phyloP scores from a whole-genome alignment of 2,888 invertebrate species.

The Hylaea fasciaria region DNA sequence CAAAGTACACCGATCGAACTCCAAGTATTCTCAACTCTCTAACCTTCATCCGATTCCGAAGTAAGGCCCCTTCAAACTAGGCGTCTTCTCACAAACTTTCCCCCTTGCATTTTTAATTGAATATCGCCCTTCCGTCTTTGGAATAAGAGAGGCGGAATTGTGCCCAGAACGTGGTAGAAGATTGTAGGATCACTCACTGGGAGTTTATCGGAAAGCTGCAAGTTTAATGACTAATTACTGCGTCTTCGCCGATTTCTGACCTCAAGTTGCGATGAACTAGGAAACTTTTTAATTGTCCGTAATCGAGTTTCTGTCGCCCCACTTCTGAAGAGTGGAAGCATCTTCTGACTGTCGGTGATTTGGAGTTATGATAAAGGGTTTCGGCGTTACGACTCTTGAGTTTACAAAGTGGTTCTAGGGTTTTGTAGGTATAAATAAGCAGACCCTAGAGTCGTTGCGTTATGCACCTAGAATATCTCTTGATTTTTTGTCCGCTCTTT shows the following conservation, averaged over 20 bases:
- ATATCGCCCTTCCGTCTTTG: conserved; percentile 16
- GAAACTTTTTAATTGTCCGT: conserved; percentile 28
- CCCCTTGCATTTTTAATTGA: conserved; percentile 18
- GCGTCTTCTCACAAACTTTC: conserved; percentile 9
- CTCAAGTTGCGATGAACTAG: conserved; percentile 22
- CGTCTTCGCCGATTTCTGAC: conserved; percentile 23
- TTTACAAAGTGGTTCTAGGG: too few species aligned
- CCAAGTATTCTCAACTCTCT: conserved; percentile 7
- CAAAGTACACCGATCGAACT: conserved; percentile 5
- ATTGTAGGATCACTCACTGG: conserved; percentile 27
- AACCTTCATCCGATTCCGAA: conserved; percentile 28
- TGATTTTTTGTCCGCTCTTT: too few species aligned
- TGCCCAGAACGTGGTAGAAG: conserved; percentile 5
- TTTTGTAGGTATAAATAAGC: background rate
- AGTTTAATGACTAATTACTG: conserved; percentile 48
- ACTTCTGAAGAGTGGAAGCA: conserved; percentile 1
- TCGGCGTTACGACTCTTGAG: background rate
- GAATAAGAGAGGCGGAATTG: conserved; percentile 19
- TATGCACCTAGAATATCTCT: too few species aligned
- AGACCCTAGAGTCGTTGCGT: too few species aligned
- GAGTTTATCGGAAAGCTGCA: conserved; percentile 31
- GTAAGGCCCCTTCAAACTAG: conserved; percentile 20
- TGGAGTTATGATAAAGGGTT: background rate
- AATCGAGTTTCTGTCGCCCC: conserved; percentile 15
- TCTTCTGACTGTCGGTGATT: conserved; percentile 8